Percentiles rank a stretch among this genome's conserved stretches.
Evolutionary conservation across 2,888 invertebrate species (phyloP).

Genomic region (Schizotus pectinicornis): DNA sequence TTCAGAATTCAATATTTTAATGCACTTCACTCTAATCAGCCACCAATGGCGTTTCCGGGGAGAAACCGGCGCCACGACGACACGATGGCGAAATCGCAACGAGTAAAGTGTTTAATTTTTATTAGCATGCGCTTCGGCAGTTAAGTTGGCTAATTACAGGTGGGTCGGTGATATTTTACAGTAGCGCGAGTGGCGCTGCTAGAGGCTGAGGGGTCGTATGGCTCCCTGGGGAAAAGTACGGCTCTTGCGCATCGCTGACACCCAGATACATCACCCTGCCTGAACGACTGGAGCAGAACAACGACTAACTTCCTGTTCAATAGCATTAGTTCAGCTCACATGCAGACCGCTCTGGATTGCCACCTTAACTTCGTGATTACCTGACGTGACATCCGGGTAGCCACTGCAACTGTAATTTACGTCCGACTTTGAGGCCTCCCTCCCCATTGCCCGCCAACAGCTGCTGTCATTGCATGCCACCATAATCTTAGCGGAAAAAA

Average conservation of each 20-base stretch:
- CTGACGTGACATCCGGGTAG: neutral
- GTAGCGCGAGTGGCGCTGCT: slow-evolving; percentile 12
- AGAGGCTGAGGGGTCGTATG: slow-evolving; percentile 16
- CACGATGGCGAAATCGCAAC: neutral
- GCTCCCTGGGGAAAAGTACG: slow-evolving; percentile 22
- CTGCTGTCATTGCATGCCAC: too few relatives aligned
- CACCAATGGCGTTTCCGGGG: too few relatives aligned
- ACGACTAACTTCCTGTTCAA: slow-evolving; percentile 43
- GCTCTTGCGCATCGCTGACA: slow-evolving; percentile 39
- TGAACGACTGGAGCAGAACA: slow-evolving; percentile 37
- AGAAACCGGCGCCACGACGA: too few relatives aligned
- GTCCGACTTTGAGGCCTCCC: too few relatives aligned
- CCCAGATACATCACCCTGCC: slow-evolving; percentile 41
- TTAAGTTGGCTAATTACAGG: slow-evolving; percentile 32
- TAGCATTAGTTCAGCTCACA: slow-evolving; percentile 38
- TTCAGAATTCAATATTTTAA: slow-evolving; percentile 1
- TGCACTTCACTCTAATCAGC: neutral
- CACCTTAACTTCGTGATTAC: slow-evolving; percentile 16
- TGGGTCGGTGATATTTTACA: slow-evolving; percentile 32
- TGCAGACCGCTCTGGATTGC: slow-evolving; percentile 21
- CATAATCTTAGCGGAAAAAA: too few relatives aligned
- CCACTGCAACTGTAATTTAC: too few relatives aligned
- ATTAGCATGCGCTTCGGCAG: slow-evolving; percentile 21
- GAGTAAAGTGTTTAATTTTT: slow-evolving; percentile 28
- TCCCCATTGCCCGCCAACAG: too few relatives aligned